Evolutionary conservation across 2,888 invertebrate genomes (phyloP).

Genomic region (Eudasyphora cyanicolor): DNA sequence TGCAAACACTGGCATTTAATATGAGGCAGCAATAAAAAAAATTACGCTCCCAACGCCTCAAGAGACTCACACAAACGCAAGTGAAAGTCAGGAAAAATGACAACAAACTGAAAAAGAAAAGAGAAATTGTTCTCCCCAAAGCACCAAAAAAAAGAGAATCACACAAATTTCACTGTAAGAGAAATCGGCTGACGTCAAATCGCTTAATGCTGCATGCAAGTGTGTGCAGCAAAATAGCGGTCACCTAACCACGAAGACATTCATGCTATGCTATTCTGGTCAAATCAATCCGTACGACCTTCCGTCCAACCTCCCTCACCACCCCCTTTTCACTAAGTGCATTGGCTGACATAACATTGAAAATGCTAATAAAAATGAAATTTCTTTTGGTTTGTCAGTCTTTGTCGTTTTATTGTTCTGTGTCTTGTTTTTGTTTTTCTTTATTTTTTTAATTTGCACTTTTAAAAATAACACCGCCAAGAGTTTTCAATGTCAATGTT

Average conservation of each 20-base stretch:
- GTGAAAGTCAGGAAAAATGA: not conserved
- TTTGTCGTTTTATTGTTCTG: not conserved
- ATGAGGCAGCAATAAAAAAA: no score
- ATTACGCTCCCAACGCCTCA: no score
- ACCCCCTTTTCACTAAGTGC: not conserved
- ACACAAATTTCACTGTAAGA: not conserved
- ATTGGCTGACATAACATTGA: constrained; percentile 38
- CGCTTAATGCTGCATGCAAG: not conserved
- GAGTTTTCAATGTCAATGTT: constrained; percentile 60
- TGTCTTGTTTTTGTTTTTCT: no score
- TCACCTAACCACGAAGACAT: not conserved
- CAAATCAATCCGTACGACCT: not conserved
- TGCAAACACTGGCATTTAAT: no score
- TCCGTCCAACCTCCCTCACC: not conserved
- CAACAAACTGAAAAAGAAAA: not conserved
- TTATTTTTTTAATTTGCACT: not conserved
- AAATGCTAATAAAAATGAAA: constrained; percentile 33
- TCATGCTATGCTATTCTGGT: not conserved
- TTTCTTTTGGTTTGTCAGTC: not conserved
- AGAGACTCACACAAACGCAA: not conserved
- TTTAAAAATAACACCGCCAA: constrained; percentile 59
- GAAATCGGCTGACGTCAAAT: constrained; percentile 5
- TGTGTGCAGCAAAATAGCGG: not conserved
- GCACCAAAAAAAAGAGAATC: not conserved
- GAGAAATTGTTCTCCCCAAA: not conserved